Conservation (phyloP, 2,888 invertebrate genomes). For the Aphidoletes aphidimyza region DNA sequence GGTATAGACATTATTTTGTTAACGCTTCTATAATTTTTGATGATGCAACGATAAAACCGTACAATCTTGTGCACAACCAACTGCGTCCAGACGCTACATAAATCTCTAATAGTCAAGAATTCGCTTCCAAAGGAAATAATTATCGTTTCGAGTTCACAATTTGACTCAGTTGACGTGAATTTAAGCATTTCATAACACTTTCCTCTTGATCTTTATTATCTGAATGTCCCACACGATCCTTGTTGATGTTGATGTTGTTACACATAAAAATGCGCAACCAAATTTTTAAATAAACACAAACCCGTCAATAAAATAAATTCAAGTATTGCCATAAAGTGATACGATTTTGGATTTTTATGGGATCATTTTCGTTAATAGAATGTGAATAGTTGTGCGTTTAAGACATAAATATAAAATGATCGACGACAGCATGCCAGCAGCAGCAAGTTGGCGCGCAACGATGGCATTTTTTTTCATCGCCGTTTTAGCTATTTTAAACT, state of each 20-base stretch:
- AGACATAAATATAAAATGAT: conserved; percentile 16
- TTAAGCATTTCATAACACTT: conserved; percentile 3
- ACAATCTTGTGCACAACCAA: too few relatives aligned
- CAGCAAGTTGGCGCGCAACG: not conserved
- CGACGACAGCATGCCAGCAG: not conserved
- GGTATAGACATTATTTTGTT: not conserved
- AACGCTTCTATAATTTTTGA: too few relatives aligned
- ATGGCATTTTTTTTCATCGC: not conserved
- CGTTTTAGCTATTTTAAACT: not conserved
- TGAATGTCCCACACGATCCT: not conserved
- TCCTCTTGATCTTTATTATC: not conserved
- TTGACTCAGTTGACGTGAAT: not conserved
- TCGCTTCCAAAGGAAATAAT: too few relatives aligned
- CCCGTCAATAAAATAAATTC: not conserved
- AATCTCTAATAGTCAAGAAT: too few relatives aligned
- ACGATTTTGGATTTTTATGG: conserved; percentile 10
- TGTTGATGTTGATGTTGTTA: not conserved
- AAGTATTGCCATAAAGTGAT: conserved; percentile 17
- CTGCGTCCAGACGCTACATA: too few relatives aligned
- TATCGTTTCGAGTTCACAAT: too few relatives aligned
- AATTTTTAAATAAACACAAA: not conserved
- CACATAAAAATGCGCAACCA: not conserved
- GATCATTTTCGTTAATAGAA: conserved; percentile 36
- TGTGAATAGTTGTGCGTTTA: conserved; percentile 48
- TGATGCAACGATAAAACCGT: too few relatives aligned